Conservation (phyloP, 2,113 vertebrate species). For the Strix aluco region DNA sequence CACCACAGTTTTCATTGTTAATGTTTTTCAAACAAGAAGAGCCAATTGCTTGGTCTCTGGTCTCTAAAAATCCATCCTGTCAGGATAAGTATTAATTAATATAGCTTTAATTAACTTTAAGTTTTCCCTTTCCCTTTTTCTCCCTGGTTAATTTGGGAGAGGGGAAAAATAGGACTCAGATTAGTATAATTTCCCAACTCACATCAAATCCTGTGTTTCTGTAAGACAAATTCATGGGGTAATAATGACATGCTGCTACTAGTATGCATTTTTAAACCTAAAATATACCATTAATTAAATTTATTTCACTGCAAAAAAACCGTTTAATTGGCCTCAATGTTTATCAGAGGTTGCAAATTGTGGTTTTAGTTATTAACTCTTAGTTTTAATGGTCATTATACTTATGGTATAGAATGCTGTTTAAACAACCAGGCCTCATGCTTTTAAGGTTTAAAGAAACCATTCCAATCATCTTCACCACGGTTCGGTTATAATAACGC, state of each 20-base stretch:
- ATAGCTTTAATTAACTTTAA: constrained; percentile 18
- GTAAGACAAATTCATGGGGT: background rate
- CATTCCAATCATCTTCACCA: background rate
- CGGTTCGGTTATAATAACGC: background rate
- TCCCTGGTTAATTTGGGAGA: background rate
- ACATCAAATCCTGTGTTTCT: background rate
- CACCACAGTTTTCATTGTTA: background rate
- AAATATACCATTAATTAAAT: background rate
- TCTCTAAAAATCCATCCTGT: constrained; percentile 30
- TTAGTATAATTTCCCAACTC: background rate
- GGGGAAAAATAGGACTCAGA: background rate
- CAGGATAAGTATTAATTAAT: constrained; percentile 8
- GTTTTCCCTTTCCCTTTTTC: background rate
- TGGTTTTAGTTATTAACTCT: background rate
- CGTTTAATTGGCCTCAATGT: background rate
- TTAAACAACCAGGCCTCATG: background rate
- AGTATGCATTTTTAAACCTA: background rate
- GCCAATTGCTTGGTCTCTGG: background rate
- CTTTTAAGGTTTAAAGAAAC: background rate
- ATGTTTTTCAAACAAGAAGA: background rate
- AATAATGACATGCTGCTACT: background rate
- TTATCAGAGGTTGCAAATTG: background rate
- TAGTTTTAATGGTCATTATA: background rate
- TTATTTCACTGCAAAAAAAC: constrained; percentile 1
- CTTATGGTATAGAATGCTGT: background rate